A percentile compares a stretch with the other conserved stretches of the same genome.
phyloP scores from a whole-genome alignment of 2,888 invertebrate genomes.

The Reticulitermes lucifugus region DNA sequence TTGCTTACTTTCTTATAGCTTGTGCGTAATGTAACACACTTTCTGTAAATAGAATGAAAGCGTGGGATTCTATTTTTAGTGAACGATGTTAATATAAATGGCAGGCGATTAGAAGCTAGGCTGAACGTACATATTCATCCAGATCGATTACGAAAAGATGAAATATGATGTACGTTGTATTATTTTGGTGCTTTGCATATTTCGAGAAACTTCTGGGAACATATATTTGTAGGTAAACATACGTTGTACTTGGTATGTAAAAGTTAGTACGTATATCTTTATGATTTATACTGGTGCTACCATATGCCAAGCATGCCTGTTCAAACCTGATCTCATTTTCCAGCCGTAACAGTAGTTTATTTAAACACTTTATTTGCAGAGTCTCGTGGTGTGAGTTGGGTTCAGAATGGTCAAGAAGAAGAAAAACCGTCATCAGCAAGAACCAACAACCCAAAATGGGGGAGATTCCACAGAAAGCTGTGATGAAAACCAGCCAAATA shows the following conservation, averaged over 20 bases:
- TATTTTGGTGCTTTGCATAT: background rate
- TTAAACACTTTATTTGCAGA: background rate
- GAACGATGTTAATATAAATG: background rate
- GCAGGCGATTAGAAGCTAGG: background rate
- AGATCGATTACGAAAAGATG: background rate
- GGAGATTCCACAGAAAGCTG: constrained; percentile 78
- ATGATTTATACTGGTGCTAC: no score
- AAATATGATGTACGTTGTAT: background rate
- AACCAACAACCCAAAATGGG: constrained; percentile 72
- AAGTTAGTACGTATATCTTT: background rate
- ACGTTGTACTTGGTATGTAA: background rate
- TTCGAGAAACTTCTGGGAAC: background rate
- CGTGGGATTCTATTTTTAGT: constrained; percentile 8
- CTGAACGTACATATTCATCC: background rate
- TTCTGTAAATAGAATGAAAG: constrained; percentile 20
- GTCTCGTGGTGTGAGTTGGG: background rate
- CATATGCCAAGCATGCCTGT: no score
- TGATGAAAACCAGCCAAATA: constrained; percentile 67
- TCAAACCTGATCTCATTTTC: no score
- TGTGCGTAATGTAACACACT: constrained; percentile 19
- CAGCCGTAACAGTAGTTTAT: no score
- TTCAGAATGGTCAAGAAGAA: constrained; percentile 49
- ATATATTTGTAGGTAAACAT: background rate
- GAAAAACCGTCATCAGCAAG: constrained; percentile 80
- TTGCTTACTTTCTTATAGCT: background rate